Conservation (phyloP, 2,113 vertebrate species). For the Calyptomena viridis region DNA sequence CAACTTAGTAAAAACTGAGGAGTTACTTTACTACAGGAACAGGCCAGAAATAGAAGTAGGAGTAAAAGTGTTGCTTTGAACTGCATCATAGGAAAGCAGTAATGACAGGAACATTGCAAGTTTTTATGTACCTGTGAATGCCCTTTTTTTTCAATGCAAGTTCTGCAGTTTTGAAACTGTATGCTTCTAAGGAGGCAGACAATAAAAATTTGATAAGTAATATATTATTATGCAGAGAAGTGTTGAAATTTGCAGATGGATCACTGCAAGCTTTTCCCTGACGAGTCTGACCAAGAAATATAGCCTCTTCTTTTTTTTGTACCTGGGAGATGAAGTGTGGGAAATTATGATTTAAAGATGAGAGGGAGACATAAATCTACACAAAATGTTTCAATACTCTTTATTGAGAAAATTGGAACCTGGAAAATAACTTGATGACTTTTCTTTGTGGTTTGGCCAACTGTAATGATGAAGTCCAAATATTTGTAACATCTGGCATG, state of each 20-base stretch:
- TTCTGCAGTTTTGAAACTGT: neutral
- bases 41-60: neutral
- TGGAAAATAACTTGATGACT: neutral
- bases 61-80: constrained; percentile 28
- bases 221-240: neutral
- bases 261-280: neutral
- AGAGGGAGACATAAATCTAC: neutral
- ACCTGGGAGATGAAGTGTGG: neutral
- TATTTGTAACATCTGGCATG: neutral
- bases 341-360: neutral
- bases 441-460: neutral
- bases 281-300: neutral
- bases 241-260: neutral
- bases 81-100: neutral
- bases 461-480: neutral
- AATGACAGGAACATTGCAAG: neutral
- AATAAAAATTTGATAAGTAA: neutral
- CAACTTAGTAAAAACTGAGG: neutral
- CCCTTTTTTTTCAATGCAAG: neutral
- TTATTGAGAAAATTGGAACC: neutral
- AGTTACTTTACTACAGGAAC: neutral
- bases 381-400: neutral
- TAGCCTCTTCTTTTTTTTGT: neutral
- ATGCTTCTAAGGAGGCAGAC: neutral
- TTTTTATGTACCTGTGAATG: constrained; percentile 8